phyloP scores from a whole-genome alignment of 2,888 invertebrate genomes.

The Artemia sinica region DNA sequence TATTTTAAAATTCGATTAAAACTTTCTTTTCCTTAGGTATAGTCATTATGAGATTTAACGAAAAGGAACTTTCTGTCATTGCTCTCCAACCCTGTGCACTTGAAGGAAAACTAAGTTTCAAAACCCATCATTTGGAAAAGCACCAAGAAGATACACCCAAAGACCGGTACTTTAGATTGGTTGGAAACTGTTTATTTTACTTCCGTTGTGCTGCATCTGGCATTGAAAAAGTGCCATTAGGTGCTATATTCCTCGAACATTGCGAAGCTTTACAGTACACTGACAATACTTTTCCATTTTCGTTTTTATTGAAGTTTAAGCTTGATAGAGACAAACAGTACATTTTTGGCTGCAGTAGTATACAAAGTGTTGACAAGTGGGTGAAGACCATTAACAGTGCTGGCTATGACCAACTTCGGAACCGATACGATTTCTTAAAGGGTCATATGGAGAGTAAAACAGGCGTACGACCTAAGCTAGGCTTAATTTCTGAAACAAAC shows the following conservation, averaged over 20 bases:
- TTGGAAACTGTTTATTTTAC: neutral
- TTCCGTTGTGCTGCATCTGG: neutral
- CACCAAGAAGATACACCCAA: neutral
- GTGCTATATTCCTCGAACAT: neutral
- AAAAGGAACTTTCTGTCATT: neutral
- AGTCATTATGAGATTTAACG: neutral
- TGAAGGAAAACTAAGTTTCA: slow-evolving; percentile 2
- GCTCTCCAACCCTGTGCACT: neutral
- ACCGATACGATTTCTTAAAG: neutral
- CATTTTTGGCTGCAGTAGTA: neutral
- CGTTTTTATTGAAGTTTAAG: neutral
- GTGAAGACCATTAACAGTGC: slow-evolving; percentile 2
- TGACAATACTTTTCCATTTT: slow-evolving; percentile 6
- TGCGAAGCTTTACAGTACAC: neutral
- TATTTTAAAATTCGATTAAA: no score
- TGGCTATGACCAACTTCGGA: slow-evolving; percentile 2
- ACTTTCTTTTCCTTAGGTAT: neutral
- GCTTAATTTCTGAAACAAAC: neutral
- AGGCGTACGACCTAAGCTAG: neutral
- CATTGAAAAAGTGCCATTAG: neutral
- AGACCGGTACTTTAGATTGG: slow-evolving; percentile 3
- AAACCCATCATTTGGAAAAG: neutral
- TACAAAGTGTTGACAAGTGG: slow-evolving; percentile 1
- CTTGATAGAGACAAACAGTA: neutral
- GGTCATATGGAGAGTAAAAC: neutral